These are phyloP conservation scores for Anser cygnoides DNA, from an alignment of 2,113 vertebrate species.

Conservation along the genomic window DNA sequence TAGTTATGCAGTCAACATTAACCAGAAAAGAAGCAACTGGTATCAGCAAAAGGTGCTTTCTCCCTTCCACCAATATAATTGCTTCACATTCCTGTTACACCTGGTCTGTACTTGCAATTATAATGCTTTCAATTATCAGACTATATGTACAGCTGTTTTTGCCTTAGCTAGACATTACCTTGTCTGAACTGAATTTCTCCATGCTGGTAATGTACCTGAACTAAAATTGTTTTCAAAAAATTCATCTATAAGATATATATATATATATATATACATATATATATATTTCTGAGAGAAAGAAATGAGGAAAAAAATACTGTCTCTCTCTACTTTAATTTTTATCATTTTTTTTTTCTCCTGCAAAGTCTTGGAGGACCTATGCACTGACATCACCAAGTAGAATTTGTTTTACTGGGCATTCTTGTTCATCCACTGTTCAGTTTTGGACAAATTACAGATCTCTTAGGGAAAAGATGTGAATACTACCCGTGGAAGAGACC, in stretches of 20 bases:
- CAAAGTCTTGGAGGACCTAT: background rate
- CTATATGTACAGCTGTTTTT: background rate
- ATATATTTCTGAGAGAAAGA: background rate
- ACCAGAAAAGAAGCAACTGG: background rate
- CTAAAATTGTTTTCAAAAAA: background rate
- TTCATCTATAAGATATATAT: background rate
- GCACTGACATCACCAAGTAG: background rate
- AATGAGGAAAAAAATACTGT: background rate
- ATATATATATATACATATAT: too few relatives aligned
- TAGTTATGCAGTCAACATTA: background rate
- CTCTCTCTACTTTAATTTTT: background rate
- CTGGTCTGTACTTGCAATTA: background rate
- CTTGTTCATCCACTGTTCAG: background rate
- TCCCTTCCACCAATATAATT: background rate
- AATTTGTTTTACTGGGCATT: background rate
- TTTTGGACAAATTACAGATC: background rate
- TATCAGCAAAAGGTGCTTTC: background rate
- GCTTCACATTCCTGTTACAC: background rate
- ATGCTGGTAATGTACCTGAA: background rate
- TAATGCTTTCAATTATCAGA: background rate
- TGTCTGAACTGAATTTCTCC: background rate
- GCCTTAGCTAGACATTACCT: background rate
- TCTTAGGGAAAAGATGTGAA: background rate
- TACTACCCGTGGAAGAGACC: background rate
- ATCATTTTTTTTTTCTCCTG: background rate